Evolutionary conservation across 2,888 invertebrate genomes (phyloP), one percentile per base, ranked within the genome.

Genomic region (Andrena hattorfiana): DNA sequence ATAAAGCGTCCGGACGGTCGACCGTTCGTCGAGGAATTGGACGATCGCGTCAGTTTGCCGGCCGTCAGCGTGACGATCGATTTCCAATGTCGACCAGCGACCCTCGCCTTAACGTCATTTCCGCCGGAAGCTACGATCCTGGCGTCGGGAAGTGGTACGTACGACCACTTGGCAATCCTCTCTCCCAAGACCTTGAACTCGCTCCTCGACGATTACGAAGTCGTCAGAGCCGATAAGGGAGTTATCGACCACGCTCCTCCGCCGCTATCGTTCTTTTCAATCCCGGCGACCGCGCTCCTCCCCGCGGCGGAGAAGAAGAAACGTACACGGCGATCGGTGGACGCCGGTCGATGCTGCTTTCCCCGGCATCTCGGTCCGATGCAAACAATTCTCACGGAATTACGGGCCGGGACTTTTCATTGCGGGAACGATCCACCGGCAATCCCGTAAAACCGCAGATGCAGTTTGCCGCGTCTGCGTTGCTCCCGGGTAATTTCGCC

Each of bases 11-110:
- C 16, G 77, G 35, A 60, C 35, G 64, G 23, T 16, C 35, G 67
- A n/a, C n/a, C 42, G 79, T 49, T 59, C 60, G 59, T 2, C 30
- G 71, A 67, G 63, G 42, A 78, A 81, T 85, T 56, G 80, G 49
- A 63, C 32, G 69, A 81, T 81, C 69, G 48, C 48, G 84, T 64
- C 76, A 13, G 26, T 60, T 62, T 32, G 56, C 23, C 26, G 35
- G 23, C 28, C 69, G 82, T 62, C 69, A 67, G 56, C 56, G 42
- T 23, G 62, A 75, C 79, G 71, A 87, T 87, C 86, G 87, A 87
- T 87, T 87, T 83, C 83, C 86, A 74, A 87, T 86, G 87, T 69
- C 78, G 86, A 84, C 73, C 78, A 62, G 48, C 73, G 78, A 69
- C 72, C 78, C 77, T 77, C 77, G 69, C 77, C 76, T 83, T 84